Evolutionary conservation across 2,797 vertebrate genomes (phyloP), one percentile per base, ranked within the genome.

Genomic region (Momotus momota): DNA sequence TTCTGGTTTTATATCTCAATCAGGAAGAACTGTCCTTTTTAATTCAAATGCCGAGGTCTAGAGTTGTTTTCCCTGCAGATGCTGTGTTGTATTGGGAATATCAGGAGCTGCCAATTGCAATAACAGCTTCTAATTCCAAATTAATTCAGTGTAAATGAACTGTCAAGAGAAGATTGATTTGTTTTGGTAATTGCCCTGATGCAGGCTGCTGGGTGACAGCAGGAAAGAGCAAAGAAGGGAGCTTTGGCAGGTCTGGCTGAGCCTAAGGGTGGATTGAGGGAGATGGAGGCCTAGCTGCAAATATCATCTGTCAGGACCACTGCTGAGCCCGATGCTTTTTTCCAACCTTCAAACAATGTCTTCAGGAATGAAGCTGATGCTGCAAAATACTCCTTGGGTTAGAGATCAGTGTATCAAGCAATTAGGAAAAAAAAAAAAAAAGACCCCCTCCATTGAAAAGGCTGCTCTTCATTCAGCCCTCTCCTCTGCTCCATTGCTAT

Each of bases 141-240:
- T 99, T 99, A 99, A 99, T 99, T 98, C 98, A 99, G 99, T 98
- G 98, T 98, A 99, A 99, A 99, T 99, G 98, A 99, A 99, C 98
- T 99, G 99, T 99, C 99, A 99, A 96, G 70, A 98, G 98, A 99
- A 99, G 99, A 99, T 99, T 99, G 99, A 99, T 99, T 98, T 98
- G 98, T 97, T 97, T 97, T 97, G 97, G 98, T 98, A 97, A 98
- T 98, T 98, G 98, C 98, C 98, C 98, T 98, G 98, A 98, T 99
- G 98, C 97, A 97, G 98, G 97, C 97, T 98, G 98, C 98, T 98
- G 97, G 98, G 97, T 98, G 98, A 98, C 98, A 98, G 98, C 97
- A 40, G 97, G 98, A 98, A 98, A 98, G 98, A 97, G 97, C 97
- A 96, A 98, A 98, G 97, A 95, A 93, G 93, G 82, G 90, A 96